These are phyloP conservation scores for Chamaetylas fuelleborni DNA, from an alignment of 2,113 vertebrate species.

Conservation along the genomic window DNA sequence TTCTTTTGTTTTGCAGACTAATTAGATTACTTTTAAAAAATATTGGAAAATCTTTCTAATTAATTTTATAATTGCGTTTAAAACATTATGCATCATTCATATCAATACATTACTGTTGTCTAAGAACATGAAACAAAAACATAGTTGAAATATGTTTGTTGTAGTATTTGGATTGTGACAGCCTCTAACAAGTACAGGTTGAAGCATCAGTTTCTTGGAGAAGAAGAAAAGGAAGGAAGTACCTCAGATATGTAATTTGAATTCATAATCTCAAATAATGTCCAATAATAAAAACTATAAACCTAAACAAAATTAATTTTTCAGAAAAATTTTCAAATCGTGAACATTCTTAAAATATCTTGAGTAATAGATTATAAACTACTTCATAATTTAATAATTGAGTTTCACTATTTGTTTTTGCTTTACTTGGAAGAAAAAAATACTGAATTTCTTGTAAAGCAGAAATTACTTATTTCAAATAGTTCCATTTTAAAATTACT, in stretches of 20 bases:
- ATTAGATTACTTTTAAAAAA: neutral
- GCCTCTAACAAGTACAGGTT: neutral
- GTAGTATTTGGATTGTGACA: neutral
- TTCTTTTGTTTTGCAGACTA: neutral
- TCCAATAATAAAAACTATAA: neutral
- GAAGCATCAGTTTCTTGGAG: neutral
- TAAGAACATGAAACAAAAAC: neutral
- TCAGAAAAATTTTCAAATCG: neutral
- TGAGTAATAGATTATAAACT: neutral
- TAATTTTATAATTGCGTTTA: neutral
- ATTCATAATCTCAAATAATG: neutral
- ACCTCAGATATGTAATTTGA: neutral
- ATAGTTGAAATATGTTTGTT: fast-evolving
- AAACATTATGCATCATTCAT: neutral
- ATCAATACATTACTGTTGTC: neutral
- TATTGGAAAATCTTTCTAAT: neutral
- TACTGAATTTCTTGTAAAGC: neutral
- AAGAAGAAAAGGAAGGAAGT: neutral
- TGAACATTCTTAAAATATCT: neutral
- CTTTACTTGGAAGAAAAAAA: neutral
- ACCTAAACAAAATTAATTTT: neutral
- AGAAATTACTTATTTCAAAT: neutral
- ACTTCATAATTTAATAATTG: neutral
- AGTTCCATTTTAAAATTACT: neutral
- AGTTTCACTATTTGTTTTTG: neutral